Evolutionary conservation across 2,113 vertebrate species (phyloP).

Genomic region (Morphnarchus princeps): DNA sequence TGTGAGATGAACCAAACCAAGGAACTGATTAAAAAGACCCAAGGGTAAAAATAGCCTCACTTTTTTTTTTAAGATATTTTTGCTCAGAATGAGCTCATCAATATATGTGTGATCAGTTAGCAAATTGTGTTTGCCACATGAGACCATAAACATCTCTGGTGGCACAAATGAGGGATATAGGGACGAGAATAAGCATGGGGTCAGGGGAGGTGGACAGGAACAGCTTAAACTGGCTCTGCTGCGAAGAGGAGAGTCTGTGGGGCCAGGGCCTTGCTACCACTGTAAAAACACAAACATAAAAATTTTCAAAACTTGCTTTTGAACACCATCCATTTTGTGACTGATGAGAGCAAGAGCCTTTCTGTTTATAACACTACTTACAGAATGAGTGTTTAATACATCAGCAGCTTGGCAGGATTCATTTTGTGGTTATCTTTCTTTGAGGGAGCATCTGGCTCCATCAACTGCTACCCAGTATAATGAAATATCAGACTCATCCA

Average conservation of each 20-base stretch:
- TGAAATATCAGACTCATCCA: slow-evolving; percentile 11
- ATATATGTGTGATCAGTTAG: not conserved
- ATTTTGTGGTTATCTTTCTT: slow-evolving; percentile 1
- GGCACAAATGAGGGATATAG: not conserved
- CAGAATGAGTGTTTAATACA: not conserved
- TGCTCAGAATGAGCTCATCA: not conserved
- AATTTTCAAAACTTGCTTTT: not conserved
- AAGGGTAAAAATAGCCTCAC: not conserved
- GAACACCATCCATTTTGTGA: not conserved
- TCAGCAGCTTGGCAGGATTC: slow-evolving; percentile 14
- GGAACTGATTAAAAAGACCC: not conserved
- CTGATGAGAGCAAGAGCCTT: not conserved
- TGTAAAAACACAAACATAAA: not conserved
- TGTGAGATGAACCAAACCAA: not conserved
- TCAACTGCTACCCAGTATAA: not conserved
- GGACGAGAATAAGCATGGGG: not conserved
- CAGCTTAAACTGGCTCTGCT: not conserved
- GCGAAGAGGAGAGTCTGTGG: not conserved
- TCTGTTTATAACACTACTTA: not conserved
- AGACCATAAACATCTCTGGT: not conserved
- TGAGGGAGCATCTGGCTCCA: slow-evolving; percentile 23
- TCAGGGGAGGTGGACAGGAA: not conserved
- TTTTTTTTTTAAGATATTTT: not conserved
- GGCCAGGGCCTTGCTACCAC: not conserved
- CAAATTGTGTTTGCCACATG: not conserved